Percentiles rank a stretch among this genome's conserved stretches.
phyloP scores from a whole-genome alignment of 2,113 vertebrate genomes.

The Promerops cafer region DNA sequence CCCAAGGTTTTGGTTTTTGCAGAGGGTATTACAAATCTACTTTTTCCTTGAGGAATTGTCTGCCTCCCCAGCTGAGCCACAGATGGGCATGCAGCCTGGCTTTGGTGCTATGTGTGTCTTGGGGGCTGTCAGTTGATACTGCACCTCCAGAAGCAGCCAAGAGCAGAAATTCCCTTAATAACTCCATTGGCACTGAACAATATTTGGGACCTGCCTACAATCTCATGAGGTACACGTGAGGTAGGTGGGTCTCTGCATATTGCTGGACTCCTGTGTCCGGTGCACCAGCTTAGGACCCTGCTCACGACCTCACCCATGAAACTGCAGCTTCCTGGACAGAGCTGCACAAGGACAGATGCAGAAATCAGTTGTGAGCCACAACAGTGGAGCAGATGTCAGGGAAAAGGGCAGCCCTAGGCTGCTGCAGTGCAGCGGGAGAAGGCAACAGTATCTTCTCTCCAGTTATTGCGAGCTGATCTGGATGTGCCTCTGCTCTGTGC shows the following conservation, averaged over 20 bases:
- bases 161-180: neutral
- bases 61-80: neutral
- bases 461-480: neutral
- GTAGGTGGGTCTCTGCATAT: neutral
- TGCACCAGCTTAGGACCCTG: neutral
- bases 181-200: neutral
- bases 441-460: neutral
- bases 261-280: neutral
- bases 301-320: neutral
- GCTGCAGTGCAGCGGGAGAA: neutral
- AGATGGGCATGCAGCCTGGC: neutral
- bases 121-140: neutral
- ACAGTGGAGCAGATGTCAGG: no score
- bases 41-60: neutral
- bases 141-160: neutral
- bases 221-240: neutral
- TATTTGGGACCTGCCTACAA: neutral
- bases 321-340: rapidly evolving
- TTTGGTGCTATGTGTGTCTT: neutral
- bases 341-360: neutral
- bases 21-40: neutral
- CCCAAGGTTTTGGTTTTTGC: neutral
- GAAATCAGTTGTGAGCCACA: neutral
- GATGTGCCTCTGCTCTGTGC: rapidly evolving
- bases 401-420: neutral